phyloP scores from a whole-genome alignment of 2,888 invertebrate genomes.

The Chaetoderma sp. region DNA sequence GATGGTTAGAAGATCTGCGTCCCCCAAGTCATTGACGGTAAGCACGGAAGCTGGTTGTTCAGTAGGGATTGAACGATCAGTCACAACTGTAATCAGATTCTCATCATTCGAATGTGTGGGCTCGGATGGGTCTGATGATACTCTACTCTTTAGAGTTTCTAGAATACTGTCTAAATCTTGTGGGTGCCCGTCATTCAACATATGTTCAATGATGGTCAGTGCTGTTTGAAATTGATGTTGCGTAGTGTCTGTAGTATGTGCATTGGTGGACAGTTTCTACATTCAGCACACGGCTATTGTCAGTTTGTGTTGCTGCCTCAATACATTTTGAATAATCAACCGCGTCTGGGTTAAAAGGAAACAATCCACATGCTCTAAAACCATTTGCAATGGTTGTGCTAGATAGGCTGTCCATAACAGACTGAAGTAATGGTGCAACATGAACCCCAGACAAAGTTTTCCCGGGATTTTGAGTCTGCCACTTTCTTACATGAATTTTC shows the following conservation, averaged over 20 bases:
- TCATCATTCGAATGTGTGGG: too few species aligned
- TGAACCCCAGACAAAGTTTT: slow-evolving; percentile 21
- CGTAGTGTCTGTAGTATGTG: too few species aligned
- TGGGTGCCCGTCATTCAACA: too few species aligned
- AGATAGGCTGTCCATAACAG: slow-evolving; percentile 18
- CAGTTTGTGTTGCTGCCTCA: neutral
- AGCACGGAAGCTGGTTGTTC: too few species aligned
- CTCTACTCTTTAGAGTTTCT: neutral
- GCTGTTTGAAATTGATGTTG: too few species aligned
- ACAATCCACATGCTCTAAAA: slow-evolving; percentile 21
- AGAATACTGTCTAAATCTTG: neutral
- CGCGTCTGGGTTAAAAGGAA: slow-evolving; percentile 19
- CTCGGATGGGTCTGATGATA: too few species aligned
- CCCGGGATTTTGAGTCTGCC: slow-evolving; percentile 29
- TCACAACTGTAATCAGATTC: too few species aligned
- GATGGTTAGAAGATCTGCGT: too few species aligned
- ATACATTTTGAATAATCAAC: slow-evolving; percentile 24
- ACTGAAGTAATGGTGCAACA: slow-evolving; percentile 23
- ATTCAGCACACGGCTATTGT: neutral
- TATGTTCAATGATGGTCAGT: too few species aligned
- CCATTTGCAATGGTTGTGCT: slow-evolving; percentile 22
- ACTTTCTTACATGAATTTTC: slow-evolving; percentile 23
- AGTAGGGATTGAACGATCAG: too few species aligned
- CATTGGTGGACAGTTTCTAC: too few species aligned
- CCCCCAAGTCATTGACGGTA: too few species aligned